A percentile compares a stretch with the other conserved stretches of the same genome.
phyloP scores from a whole-genome alignment of 1,140 invertebrate species.

The Polypedilum vanderplanki region DNA sequence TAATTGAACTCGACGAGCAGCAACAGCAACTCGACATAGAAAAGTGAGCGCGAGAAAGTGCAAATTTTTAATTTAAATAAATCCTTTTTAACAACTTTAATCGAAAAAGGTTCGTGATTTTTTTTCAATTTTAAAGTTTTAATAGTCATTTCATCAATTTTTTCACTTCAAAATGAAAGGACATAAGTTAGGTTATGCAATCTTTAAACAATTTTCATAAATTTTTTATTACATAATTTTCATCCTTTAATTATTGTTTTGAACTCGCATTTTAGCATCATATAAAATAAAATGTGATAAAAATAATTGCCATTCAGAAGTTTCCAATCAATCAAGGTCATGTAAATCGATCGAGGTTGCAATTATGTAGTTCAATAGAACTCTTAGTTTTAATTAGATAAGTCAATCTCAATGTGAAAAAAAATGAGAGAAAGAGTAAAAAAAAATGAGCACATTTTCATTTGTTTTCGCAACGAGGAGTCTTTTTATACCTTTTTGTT shows the following conservation, averaged over 20 bases:
- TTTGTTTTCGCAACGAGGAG: neutral
- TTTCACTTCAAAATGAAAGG: neutral
- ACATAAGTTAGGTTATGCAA: neutral
- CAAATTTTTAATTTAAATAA: neutral
- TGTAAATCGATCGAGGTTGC: neutral
- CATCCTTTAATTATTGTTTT: no score
- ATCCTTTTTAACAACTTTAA: neutral
- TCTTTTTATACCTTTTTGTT: neutral
- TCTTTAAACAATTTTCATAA: neutral
- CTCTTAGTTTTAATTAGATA: slow-evolving; percentile 8
- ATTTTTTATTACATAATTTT: slow-evolving; percentile 20
- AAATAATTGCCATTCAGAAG: neutral
- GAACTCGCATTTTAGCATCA: neutral
- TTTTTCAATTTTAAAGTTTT: neutral
- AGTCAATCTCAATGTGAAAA: neutral
- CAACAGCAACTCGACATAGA: neutral
- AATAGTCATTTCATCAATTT: neutral
- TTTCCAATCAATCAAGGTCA: neutral
- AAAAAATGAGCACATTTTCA: neutral
- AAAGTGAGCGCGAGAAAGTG: neutral
- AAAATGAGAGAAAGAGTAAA: neutral
- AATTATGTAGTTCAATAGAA: neutral
- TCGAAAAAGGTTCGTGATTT: neutral
- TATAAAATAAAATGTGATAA: neutral
- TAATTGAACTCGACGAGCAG: neutral